A percentile compares a stretch with the other conserved stretches of the same genome.
phyloP scores from a whole-genome alignment of 2,888 invertebrate genomes.

The Lepidochrysops patricia region DNA sequence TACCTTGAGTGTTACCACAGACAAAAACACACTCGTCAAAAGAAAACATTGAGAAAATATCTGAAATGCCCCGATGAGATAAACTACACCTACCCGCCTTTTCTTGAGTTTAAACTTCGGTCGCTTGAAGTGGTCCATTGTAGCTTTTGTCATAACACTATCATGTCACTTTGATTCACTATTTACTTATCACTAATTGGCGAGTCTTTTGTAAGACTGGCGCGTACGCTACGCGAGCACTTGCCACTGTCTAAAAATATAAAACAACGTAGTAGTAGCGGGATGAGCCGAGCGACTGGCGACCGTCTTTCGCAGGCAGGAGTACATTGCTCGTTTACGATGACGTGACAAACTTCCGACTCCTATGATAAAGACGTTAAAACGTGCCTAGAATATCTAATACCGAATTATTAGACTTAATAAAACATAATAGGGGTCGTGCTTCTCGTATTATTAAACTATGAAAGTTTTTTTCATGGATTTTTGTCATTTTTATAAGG shows the following conservation, averaged over 20 bases:
- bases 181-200: constrained; percentile 19
- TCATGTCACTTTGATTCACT: constrained; percentile 42
- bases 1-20: background rate
- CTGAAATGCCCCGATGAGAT: background rate
- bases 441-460: constrained; percentile 6
- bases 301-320: constrained; percentile 20
- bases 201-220: constrained; percentile 28
- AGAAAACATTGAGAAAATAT: constrained; percentile 1
- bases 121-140: constrained; percentile 52
- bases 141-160: constrained; percentile 62
- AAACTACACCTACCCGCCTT: constrained; percentile 39
- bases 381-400: constrained; percentile 1
- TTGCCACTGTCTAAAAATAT: constrained; percentile 59
- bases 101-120: constrained; percentile 46
- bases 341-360: constrained; percentile 11
- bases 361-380: background rate
- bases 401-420: background rate
- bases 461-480: background rate
- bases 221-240: constrained; percentile 37
- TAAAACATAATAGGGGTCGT: constrained; percentile 6
- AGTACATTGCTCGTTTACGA: constrained; percentile 20
- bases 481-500: background rate
- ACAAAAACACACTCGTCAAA: background rate
- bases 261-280: constrained; percentile 7
- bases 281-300: constrained; percentile 22